phyloP scores from a whole-genome alignment of 2,888 invertebrate genomes.

The Epinotia brunnichana region DNA sequence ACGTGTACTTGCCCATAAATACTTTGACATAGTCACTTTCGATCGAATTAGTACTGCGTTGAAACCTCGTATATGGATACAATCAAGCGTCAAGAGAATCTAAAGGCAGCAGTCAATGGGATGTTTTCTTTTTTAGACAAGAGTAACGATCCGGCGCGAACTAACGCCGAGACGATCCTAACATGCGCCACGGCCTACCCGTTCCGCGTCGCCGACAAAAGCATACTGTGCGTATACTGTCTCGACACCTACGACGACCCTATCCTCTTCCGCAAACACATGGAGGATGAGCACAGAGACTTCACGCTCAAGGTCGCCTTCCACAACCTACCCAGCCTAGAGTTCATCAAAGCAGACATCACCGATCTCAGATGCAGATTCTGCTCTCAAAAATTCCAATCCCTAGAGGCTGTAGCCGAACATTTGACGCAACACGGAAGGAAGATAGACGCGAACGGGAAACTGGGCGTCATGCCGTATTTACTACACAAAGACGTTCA shows the following conservation, averaged over 20 bases:
- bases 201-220: constrained; percentile 75
- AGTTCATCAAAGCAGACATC: constrained; percentile 74
- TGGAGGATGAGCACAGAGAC: constrained; percentile 67
- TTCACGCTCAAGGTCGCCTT: constrained; percentile 71
- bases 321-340: constrained; percentile 70
- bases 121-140: constrained; percentile 77
- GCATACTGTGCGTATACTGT: constrained; percentile 77
- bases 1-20: constrained; percentile 1
- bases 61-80: constrained; percentile 8
- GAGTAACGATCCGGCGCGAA: constrained; percentile 68
- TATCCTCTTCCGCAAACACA: constrained; percentile 65
- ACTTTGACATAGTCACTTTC: background rate
- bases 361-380: constrained; percentile 66
- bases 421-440: constrained; percentile 62
- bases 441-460: constrained; percentile 57
- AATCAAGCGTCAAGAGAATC: constrained; percentile 26
- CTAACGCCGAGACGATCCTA: constrained; percentile 72
- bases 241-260: constrained; percentile 73
- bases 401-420: constrained; percentile 60
- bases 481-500: constrained; percentile 62
- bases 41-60: background rate
- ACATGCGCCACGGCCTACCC: constrained; percentile 75
- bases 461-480: constrained; percentile 75
- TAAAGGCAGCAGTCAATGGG: constrained; percentile 46
- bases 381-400: constrained; percentile 56